A percentile compares a stretch with the other conserved stretches of the same genome.
phyloP scores from a whole-genome alignment of 2,797 vertebrate species.

The Dicrostonyx torquatus region DNA sequence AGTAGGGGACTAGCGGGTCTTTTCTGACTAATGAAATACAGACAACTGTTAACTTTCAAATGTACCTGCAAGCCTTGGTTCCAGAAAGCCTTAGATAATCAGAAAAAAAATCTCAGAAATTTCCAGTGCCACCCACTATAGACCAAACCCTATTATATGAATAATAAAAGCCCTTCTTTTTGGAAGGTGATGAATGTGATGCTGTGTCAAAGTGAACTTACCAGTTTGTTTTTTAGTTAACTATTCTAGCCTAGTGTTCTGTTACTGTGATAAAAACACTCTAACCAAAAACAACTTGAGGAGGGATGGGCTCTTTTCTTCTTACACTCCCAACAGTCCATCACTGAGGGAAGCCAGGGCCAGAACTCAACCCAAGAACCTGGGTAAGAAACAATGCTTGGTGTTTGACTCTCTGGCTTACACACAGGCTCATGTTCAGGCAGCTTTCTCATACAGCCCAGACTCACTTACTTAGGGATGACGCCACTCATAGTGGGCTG shows the following conservation, averaged over 20 bases:
- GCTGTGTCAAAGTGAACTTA: not conserved
- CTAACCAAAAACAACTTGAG: not conserved
- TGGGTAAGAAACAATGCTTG: not conserved
- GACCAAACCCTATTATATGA: not conserved
- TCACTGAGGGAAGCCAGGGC: not conserved
- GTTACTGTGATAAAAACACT: not conserved
- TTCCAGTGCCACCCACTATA: not conserved
- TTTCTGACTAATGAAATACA: constrained; percentile 19
- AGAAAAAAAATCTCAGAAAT: not conserved
- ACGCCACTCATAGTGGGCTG: not conserved
- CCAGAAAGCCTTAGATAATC: constrained; percentile 18
- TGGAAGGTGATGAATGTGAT: not conserved
- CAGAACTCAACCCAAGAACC: not conserved
- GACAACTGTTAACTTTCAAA: not conserved
- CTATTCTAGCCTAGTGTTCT: not conserved
- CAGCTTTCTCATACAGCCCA: not conserved
- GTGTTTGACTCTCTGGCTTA: not conserved
- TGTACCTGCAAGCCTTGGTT: not conserved
- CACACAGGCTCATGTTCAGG: not conserved
- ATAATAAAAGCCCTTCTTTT: not conserved
- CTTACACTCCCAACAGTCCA: not conserved
- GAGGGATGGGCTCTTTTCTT: not conserved
- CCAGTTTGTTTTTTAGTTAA: not conserved
- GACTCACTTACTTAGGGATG: not conserved
- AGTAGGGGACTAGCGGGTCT: not conserved